Base-by-base conservation (phyloP, 2,888 invertebrate genomes). In the Xylophagus ater region DNA sequence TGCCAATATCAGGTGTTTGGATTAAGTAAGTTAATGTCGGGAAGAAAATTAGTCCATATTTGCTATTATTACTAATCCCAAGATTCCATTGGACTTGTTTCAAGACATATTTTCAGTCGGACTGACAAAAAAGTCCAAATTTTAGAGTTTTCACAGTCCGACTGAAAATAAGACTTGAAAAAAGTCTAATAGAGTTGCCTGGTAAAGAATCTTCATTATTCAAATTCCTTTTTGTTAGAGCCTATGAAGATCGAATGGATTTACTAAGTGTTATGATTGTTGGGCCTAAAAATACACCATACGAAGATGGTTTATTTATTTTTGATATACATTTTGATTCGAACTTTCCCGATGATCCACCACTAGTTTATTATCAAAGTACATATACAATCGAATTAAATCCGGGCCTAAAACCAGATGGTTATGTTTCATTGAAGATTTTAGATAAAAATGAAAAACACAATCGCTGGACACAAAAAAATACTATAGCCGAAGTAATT, bases 331-430 rank as follows among this genome's bases (percentile, higher is more conserved):
- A 92, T 64, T 71, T 96, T 28, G 85, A 89, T 12, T 74, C 80
- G 1, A 86, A 90, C 58, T 96, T 93, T 68, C 94, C 94, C 7
- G 74, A 77, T 43, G 78, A 79, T 40, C 94, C 96, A 14, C 94
- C 96, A 8, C 68, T 82, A 18, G 88, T 90, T 57, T 87, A 90
- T 68, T 96, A 92, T 63, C 81, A 88, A 52, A 89, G 89, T 19
- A 93, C 85, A 66, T 90, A 88, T 67, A 78, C 81, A 28, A 93
- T 94, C 64, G 68, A 92, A 29, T 75, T 96, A 43, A 96, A 96
- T 70, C 94, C 94, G 0, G 96, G 96, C 69, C 71, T 96, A 1
- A 96, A 96, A 57, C 93, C 93, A 57, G 92, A 93, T 58, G 94
- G 94, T 25, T 96, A 94, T 58, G 87, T 96, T 4, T 92, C 92